Percentiles rank a stretch among this genome's conserved stretches.
These are phyloP conservation scores for Bujurquina vittata DNA, from an alignment of 2,113 vertebrate genomes.

Conservation along the genomic window DNA sequence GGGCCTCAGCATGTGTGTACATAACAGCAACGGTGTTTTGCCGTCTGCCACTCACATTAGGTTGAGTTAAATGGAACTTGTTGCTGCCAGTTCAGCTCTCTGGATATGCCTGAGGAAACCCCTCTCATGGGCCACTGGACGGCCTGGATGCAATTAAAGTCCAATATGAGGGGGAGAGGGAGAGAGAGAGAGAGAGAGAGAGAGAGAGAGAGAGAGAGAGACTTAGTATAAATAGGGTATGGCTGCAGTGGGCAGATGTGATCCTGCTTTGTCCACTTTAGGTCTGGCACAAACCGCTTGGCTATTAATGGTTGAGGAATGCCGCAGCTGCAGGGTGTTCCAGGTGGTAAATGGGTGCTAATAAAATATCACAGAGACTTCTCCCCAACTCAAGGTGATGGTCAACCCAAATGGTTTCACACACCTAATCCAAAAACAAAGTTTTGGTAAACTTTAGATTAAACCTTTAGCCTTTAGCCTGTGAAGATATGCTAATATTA, in stretches of 20 bases:
- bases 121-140: constrained; percentile 66
- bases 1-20: constrained; percentile 26
- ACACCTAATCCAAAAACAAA: constrained; percentile 10
- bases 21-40: constrained; percentile 56
- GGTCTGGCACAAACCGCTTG: constrained; percentile 31
- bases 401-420: constrained; percentile 32
- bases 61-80: constrained; percentile 77
- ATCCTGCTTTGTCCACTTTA: constrained; percentile 33
- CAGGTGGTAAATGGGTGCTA: constrained; percentile 55
- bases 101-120: constrained; percentile 79
- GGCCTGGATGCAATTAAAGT: constrained; percentile 69
- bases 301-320: constrained; percentile 39
- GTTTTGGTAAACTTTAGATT: neutral
- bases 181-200: constrained; percentile 3
- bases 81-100: constrained; percentile 43
- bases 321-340: constrained; percentile 62
- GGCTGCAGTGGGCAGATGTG: constrained; percentile 59
- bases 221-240: constrained; percentile 51
- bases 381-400: constrained; percentile 24
- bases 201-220: neutral
- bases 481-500: no score
- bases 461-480: constrained; percentile 1
- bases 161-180: constrained; percentile 39
- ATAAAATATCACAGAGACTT: constrained; percentile 41
- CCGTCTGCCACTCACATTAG: constrained; percentile 72